Evolutionary conservation across 1,140 invertebrate species (phyloP).

Genomic region (Zelostemma sp.): DNA sequence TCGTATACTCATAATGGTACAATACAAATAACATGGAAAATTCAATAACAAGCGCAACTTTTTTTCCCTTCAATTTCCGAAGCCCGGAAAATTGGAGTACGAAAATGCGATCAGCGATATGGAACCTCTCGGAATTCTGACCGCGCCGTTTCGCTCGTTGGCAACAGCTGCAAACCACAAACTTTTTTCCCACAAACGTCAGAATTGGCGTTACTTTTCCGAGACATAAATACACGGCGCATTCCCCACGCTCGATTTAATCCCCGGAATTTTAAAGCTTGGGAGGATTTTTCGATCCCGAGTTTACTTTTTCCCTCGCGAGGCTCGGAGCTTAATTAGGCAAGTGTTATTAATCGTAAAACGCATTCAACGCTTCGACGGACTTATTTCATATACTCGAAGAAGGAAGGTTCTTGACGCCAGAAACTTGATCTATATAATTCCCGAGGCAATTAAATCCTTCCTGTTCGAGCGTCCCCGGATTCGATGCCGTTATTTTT

Average conservation of each 20-base stretch:
- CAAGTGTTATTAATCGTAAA: neutral
- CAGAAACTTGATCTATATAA: neutral
- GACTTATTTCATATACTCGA: neutral
- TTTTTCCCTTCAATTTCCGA: no score
- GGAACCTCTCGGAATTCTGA: no score
- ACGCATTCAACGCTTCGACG: neutral
- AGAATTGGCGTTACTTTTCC: neutral
- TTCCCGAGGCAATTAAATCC: neutral
- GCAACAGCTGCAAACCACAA: neutral
- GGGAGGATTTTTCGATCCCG: neutral
- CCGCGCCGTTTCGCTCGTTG: no score
- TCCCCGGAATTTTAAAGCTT: slow-evolving; percentile 1
- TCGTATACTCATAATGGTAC: no score
- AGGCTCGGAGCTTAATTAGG: neutral
- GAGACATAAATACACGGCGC: neutral
- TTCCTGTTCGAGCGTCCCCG: neutral
- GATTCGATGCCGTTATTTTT: slow-evolving; percentile 1
- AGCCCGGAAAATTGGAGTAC: neutral
- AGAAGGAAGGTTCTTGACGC: neutral
- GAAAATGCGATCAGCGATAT: neutral
- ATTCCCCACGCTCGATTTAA: neutral
- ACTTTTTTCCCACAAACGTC: neutral
- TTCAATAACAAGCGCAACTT: no score
- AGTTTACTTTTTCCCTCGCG: neutral
- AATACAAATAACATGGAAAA: no score